Evolutionary conservation across 1,140 invertebrate genomes (phyloP).

Genomic region (Apis mellifera): DNA sequence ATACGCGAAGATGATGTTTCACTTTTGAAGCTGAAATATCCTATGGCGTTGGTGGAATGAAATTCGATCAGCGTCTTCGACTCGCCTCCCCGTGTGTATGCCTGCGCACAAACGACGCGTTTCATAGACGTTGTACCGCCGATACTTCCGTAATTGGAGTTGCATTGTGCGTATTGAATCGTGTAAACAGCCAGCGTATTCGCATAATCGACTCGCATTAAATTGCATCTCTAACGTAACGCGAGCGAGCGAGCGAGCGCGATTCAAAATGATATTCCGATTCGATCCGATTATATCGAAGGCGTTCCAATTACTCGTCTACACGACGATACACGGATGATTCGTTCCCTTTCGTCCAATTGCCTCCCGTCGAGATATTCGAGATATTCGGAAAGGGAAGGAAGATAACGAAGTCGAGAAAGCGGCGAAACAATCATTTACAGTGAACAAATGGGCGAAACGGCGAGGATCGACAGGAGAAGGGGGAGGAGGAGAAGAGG

Average conservation of each 20-base stretch:
- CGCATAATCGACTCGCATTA: conserved; percentile 44
- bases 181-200: conserved; percentile 17
- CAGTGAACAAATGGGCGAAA: conserved; percentile 15
- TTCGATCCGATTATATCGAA: conserved; percentile 24
- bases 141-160: conserved; percentile 53
- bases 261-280: conserved; percentile 14
- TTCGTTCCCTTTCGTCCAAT: too few species aligned
- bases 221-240: conserved; percentile 49
- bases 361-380: too few species aligned
- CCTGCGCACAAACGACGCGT: neutral
- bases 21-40: neutral
- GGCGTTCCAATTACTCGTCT: neutral
- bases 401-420: neutral
- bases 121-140: conserved; percentile 29
- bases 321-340: too few species aligned
- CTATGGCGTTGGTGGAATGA: neutral
- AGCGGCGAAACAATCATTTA: conserved; percentile 19
- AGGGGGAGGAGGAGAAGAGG: neutral
- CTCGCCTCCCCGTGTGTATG: neutral
- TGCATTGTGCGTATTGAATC: conserved; percentile 21
- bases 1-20: neutral
- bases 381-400: neutral
- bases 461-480: conserved; percentile 46
- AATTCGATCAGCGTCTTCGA: neutral
- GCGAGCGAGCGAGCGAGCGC: conserved; percentile 34